Base-by-base conservation (phyloP, 1,140 invertebrate species). In the Chrysopa pallens region DNA sequence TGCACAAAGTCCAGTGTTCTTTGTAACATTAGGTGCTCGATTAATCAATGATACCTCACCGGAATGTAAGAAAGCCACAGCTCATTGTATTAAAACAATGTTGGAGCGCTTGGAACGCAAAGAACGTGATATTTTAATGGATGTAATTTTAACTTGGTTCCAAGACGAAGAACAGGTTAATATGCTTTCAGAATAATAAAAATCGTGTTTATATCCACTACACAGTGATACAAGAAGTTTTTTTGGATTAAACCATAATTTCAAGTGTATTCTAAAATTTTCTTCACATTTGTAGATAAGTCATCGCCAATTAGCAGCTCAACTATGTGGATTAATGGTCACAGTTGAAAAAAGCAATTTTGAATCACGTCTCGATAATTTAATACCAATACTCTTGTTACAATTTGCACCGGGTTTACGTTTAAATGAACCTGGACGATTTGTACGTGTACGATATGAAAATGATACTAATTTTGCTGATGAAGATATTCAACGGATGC, bases 11-110 rank as follows among this genome's bases (percentile, higher is more conserved):
- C 72, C 73, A 6, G 64, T 82, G 2, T 68, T 91, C 37, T 82
- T 89, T 50, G 52, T 90, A 0, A 74, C 80, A 0, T 57, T 92
- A 17, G 73, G 83, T 12, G 70, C 74, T 1, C 60, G 74, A 43
- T 62, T 87, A 48, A 62, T 87, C 1, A 84, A 87, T 53, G 84
- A 88, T 46, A 67, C 73, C 3, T 73, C 76, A 36, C 64, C 77
- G 6, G 61, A 66, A 2, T 85, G 79, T 53, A 64, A 74, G 1
- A 75, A 78, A 48, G 62, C 69, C 8, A 69, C 75, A 15, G 78
- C 79, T 0, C 60, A 63, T n/a, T 77, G 75, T 42, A 62, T 88
- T 8, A 72, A 76, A 47, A 60, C 66, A 12, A 60, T 87, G 52
- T 55, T 88, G 2, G 56, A 52, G 1, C 64, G 70, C 29, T 45